Percentiles rank a stretch among this genome's conserved stretches.
Conservation (phyloP, 2,113 vertebrate genomes). For the Fregata magnificens region DNA sequence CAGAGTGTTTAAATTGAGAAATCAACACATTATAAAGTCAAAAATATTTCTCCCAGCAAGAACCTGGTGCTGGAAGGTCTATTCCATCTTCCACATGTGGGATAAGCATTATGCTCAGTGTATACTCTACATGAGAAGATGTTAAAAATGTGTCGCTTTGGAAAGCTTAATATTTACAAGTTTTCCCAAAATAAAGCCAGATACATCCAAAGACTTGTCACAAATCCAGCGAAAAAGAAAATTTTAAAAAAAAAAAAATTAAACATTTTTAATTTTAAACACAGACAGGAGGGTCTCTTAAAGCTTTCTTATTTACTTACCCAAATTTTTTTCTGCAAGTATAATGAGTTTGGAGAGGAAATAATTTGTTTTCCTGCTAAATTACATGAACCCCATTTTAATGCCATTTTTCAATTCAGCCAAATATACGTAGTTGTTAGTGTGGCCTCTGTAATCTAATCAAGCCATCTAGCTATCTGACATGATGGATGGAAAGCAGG, state of each 20-base stretch:
- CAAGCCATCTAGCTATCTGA: constrained; percentile 32
- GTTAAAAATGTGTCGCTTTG: not conserved
- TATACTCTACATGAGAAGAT: not conserved
- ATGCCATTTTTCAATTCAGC: not conserved
- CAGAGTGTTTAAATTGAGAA: not conserved
- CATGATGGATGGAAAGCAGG: constrained; percentile 57
- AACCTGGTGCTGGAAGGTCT: not conserved
- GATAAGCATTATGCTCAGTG: not conserved
- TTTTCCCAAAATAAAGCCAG: not conserved
- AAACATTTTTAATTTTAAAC: not conserved
- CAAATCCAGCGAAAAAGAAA: not conserved
- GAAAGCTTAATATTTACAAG: not conserved
- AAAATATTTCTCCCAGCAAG: not conserved
- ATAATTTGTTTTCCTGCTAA: constrained; percentile 50
- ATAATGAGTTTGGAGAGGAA: constrained; percentile 27
- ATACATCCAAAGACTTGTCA: not conserved
- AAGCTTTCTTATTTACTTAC: not conserved
- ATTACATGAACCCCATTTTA: constrained; percentile 28
- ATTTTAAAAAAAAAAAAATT: not conserved
- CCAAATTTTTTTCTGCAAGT: not conserved
- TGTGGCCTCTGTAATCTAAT: constrained; percentile 34
- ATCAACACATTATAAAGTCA: not conserved
- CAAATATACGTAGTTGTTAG: not conserved
- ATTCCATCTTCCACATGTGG: not conserved
- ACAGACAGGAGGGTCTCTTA: not conserved